Conservation (phyloP, 2,113 vertebrate species). For the Dromiciops gliroides region DNA sequence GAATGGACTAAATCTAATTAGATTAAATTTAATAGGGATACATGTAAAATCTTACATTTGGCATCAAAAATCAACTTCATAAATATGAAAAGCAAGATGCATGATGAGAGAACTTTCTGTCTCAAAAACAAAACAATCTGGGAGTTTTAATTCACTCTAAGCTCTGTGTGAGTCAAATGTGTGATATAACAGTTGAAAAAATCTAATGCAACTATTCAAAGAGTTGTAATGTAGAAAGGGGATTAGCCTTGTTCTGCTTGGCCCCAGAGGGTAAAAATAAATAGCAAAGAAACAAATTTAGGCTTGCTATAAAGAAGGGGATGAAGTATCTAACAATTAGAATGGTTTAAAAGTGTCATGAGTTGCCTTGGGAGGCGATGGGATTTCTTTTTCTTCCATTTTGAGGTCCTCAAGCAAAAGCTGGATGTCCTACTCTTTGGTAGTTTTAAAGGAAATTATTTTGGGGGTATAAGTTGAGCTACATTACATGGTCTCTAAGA, state of each 20-base stretch:
- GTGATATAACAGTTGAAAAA: not conserved
- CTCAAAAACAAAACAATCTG: not conserved
- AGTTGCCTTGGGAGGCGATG: not conserved
- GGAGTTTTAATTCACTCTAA: not conserved
- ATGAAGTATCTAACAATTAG: not conserved
- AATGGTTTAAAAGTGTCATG: not conserved
- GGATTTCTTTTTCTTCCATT: not conserved
- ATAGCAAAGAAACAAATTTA: not conserved
- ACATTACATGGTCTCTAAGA: not conserved
- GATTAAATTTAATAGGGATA: not conserved
- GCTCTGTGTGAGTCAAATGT: not conserved
- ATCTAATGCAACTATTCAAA: not conserved
- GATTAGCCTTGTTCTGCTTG: not conserved
- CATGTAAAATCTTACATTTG: not conserved
- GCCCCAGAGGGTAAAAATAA: not conserved
- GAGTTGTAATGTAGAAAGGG: not conserved
- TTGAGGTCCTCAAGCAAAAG: not conserved
- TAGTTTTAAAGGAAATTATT: not conserved
- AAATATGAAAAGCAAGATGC: not conserved
- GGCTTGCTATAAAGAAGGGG: not conserved
- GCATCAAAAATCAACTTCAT: not conserved
- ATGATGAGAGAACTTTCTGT: not conserved
- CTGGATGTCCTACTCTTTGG: not conserved
- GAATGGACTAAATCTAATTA: not conserved
- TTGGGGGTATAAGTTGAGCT: not conserved